These are phyloP conservation scores for Melikaiella ostensackeni DNA, from an alignment of 2,888 invertebrate species.

Conservation along the genomic window DNA sequence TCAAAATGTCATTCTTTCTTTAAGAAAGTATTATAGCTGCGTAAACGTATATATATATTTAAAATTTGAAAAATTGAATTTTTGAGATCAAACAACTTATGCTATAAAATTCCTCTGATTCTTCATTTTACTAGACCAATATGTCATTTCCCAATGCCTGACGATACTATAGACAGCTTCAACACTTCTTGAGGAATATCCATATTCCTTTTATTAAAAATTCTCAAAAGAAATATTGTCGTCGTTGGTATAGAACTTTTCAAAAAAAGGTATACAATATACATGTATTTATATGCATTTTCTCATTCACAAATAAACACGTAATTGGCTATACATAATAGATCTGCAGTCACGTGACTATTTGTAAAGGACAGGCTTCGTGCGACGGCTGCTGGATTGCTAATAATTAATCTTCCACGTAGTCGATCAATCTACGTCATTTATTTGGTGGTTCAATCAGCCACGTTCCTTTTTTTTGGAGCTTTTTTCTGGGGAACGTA, in stretches of 20 bases:
- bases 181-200: background rate
- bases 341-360: background rate
- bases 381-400: slow-evolving; percentile 31
- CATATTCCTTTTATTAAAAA: background rate
- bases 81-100: too few species aligned
- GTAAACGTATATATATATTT: too few species aligned
- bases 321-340: background rate
- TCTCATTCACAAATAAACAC: background rate
- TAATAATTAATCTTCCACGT: slow-evolving; percentile 48
- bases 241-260: background rate
- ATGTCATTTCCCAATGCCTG: background rate
- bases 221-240: background rate
- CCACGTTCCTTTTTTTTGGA: slow-evolving; percentile 4
- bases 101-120: too few species aligned
- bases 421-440: slow-evolving; percentile 48
- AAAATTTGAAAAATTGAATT: too few species aligned
- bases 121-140: background rate
- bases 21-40: too few species aligned
- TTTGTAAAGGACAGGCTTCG: background rate
- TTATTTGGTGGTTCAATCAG: background rate
- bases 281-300: background rate
- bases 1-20: too few species aligned
- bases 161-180: background rate
- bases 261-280: background rate
- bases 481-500: background rate